These are phyloP conservation scores for Dallia pectoralis DNA, from an alignment of 2,797 vertebrate genomes.

Conservation along the genomic window DNA sequence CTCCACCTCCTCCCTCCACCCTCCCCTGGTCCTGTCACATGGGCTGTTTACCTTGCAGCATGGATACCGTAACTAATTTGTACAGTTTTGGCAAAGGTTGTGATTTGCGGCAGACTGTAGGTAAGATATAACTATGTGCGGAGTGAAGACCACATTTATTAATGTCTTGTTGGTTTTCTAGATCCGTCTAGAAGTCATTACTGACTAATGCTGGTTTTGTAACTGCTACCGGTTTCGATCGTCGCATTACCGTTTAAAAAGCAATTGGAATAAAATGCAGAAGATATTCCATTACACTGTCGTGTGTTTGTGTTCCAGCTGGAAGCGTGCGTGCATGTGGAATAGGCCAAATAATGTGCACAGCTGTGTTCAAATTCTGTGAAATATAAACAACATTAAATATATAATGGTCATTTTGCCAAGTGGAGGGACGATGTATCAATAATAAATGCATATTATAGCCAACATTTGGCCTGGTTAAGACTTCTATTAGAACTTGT, in stretches of 20 bases:
- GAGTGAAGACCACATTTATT: background rate
- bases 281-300: no score
- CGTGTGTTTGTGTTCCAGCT: background rate
- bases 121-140: background rate
- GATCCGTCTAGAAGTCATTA: background rate
- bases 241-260: background rate
- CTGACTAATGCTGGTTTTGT: no score
- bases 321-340: background rate
- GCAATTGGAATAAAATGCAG: no score
- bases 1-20: slow-evolving; percentile 51
- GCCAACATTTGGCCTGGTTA: background rate
- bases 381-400: background rate
- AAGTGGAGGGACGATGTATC: background rate
- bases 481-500: background rate
- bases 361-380: background rate
- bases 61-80: slow-evolving; percentile 59
- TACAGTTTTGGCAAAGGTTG: slow-evolving; percentile 51
- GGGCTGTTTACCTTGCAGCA: slow-evolving; percentile 65
- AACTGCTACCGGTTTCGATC: background rate
- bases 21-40: slow-evolving; percentile 58
- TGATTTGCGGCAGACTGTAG: background rate
- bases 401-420: background rate
- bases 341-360: no score
- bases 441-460: slow-evolving; percentile 1
- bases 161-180: background rate